Conservation (phyloP, 2,888 invertebrate species). For the Hirtodrosophila histrioides region DNA sequence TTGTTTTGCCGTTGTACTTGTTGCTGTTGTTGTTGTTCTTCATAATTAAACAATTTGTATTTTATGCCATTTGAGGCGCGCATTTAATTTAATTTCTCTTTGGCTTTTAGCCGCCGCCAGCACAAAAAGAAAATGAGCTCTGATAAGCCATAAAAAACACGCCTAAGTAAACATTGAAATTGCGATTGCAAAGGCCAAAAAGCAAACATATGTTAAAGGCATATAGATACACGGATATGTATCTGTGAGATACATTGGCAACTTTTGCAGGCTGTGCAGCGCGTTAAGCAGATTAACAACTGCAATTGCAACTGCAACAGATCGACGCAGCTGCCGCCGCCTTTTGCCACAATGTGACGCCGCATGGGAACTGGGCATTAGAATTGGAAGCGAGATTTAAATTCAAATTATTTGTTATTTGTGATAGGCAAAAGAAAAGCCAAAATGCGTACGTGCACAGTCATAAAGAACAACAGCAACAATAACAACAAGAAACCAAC, state of each 20-base stretch:
- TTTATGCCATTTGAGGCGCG: conserved; percentile 56
- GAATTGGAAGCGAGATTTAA: conserved; percentile 15
- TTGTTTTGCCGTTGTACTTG: conserved; percentile 37
- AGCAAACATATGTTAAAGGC: conserved; percentile 12
- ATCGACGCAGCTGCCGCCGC: conserved; percentile 24
- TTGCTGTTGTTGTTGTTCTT: conserved; percentile 40
- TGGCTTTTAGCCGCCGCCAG: conserved; percentile 56
- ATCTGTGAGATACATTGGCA: conserved; percentile 29
- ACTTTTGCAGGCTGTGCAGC: not conserved
- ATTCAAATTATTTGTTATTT: conserved; percentile 5
- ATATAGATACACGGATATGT: conserved; percentile 7
- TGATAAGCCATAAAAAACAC: conserved; percentile 66
- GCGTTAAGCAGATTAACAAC: conserved; percentile 14
- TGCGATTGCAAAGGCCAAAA: conserved; percentile 61
- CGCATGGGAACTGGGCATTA: conserved; percentile 47
- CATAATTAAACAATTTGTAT: conserved; percentile 79
- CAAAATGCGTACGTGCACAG: conserved; percentile 62
- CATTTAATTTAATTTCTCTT: conserved; percentile 74
- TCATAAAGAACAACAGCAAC: conserved; percentile 53
- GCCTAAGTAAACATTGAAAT: conserved; percentile 81
- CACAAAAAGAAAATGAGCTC: not conserved
- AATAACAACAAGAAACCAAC: too few species aligned
- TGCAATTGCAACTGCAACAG: conserved; percentile 34
- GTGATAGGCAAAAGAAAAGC: conserved; percentile 14
- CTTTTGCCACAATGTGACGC: conserved; percentile 30